Percentiles rank a stretch among this genome's conserved stretches.
phyloP scores from a whole-genome alignment of 53 echinoderm and acorn worm genomes.

The Pentamera pediparva region DNA sequence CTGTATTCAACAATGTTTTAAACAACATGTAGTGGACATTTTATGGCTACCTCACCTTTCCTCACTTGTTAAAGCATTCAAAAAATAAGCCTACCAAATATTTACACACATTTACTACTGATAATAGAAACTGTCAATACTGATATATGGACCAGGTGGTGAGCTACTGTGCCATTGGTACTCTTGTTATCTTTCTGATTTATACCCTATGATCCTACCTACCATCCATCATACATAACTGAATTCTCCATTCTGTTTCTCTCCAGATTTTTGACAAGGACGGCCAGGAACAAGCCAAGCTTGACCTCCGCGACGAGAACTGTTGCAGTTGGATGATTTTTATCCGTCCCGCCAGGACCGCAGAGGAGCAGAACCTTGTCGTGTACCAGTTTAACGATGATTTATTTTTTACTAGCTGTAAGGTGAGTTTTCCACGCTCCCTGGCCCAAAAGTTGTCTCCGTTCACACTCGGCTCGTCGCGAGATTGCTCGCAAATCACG shows the following conservation, averaged over 20 bases:
- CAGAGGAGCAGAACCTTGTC: constrained; percentile 91
- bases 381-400: constrained; percentile 94
- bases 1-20: too few species aligned
- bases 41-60: too few species aligned
- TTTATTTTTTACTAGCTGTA: constrained; percentile 94
- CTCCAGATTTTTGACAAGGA: constrained; percentile 80
- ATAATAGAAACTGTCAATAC: too few species aligned
- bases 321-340: constrained; percentile 98
- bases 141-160: too few species aligned
- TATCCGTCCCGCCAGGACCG: constrained; percentile 76
- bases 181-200: too few species aligned
- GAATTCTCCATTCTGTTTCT: neutral
- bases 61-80: too few species aligned
- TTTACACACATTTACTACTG: too few species aligned
- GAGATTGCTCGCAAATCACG: neutral
- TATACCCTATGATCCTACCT: too few species aligned
- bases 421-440: constrained; percentile 60
- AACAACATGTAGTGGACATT: too few species aligned
- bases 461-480: neutral
- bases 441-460: neutral
- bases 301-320: constrained; percentile 88
- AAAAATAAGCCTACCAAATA: too few species aligned
- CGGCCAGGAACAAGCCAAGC: constrained; percentile 64
- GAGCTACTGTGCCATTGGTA: too few species aligned
- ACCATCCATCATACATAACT: too few species aligned